phyloP scores from a whole-genome alignment of 2,113 vertebrate genomes.

The Heterocephalus glaber region DNA sequence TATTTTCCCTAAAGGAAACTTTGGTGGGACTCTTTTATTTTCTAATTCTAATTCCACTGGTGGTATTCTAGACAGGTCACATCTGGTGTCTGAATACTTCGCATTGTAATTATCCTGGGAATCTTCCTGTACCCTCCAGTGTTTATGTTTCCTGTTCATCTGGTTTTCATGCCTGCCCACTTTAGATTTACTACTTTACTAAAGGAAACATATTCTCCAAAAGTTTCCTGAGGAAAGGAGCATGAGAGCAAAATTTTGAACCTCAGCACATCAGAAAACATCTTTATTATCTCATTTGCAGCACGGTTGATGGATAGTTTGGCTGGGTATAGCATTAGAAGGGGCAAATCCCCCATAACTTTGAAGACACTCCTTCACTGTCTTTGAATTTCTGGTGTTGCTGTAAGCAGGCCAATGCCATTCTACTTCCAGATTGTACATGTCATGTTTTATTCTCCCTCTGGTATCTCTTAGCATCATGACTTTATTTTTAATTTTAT shows the following conservation, averaged over 20 bases:
- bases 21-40: neutral
- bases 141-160: neutral
- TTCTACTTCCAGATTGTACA: neutral
- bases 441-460: neutral
- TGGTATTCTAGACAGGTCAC: neutral
- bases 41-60: neutral
- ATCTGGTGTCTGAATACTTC: neutral
- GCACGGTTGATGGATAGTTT: neutral
- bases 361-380: neutral
- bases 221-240: neutral
- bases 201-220: neutral
- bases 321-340: neutral
- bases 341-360: neutral
- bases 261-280: neutral
- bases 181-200: neutral
- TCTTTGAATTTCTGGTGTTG: neutral
- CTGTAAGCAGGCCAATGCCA: neutral
- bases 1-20: neutral
- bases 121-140: neutral
- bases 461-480: neutral
- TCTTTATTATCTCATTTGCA: neutral
- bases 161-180: neutral
- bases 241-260: neutral
- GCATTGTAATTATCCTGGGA: neutral
- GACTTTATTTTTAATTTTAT: constrained; percentile 23